A percentile compares a stretch with the other conserved stretches of the same genome.
Conservation (phyloP, 2,797 vertebrate species). For the Oreonectes daqikongensis region DNA sequence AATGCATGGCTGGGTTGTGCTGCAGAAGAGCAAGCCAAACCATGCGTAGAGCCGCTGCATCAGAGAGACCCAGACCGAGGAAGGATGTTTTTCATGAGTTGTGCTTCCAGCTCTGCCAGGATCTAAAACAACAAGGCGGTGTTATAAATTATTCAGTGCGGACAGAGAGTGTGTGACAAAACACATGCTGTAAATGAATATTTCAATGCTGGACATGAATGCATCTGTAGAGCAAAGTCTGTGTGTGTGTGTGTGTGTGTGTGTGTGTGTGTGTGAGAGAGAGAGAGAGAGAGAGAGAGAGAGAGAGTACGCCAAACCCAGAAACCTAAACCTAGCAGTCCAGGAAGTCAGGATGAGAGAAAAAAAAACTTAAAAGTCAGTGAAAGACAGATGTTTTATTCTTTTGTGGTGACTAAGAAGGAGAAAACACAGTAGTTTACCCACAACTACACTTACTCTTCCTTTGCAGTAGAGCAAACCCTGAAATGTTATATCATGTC, state of each 20-base stretch:
- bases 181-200: conserved; percentile 73
- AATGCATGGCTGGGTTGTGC: conserved; percentile 53
- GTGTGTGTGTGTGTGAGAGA: conserved; percentile 56
- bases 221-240: conserved; percentile 32
- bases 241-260: conserved; percentile 18
- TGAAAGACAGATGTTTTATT: conserved; percentile 67
- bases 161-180: conserved; percentile 70
- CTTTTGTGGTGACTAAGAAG: conserved; percentile 45
- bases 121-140: conserved; percentile 64
- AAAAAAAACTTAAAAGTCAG: conserved; percentile 60
- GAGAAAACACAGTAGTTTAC: conserved; percentile 62
- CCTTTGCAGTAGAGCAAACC: conserved; percentile 66
- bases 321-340: conserved; percentile 42
- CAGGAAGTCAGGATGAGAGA: conserved; percentile 42
- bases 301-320: conserved; percentile 10
- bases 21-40: conserved; percentile 36
- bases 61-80: conserved; percentile 25
- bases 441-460: conserved; percentile 71
- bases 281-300: conserved; percentile 13
- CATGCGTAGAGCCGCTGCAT: conserved; percentile 30
- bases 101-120: conserved; percentile 57
- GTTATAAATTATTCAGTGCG: conserved; percentile 74
- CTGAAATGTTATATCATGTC: conserved; percentile 64
- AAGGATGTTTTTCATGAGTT: conserved; percentile 61
- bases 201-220: conserved; percentile 64